These are phyloP conservation scores for Uria lomvia DNA, from an alignment of 2,113 vertebrate species.

Conservation along the genomic window DNA sequence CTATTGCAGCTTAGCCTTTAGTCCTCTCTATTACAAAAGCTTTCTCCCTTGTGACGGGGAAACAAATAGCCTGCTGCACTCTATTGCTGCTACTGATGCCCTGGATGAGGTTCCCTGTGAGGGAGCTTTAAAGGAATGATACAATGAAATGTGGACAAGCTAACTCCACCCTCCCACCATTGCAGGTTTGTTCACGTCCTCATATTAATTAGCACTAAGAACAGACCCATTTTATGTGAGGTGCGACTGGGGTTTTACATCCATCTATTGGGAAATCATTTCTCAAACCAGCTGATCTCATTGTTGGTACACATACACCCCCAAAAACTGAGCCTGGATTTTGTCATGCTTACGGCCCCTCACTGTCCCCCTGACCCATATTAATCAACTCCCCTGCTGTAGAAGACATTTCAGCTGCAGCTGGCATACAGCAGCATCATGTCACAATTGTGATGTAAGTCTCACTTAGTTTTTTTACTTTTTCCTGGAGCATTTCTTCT, in stretches of 20 bases:
- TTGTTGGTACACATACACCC: neutral
- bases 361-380: neutral
- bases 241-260: neutral
- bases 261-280: neutral
- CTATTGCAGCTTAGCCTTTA: conserved; percentile 29
- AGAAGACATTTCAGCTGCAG: neutral
- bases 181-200: neutral
- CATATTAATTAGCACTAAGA: neutral
- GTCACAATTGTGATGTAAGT: neutral
- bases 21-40: neutral
- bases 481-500: neutral
- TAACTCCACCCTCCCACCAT: neutral
- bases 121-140: neutral
- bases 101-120: neutral
- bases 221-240: neutral
- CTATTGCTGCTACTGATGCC: neutral
- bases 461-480: neutral
- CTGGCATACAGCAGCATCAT: neutral
- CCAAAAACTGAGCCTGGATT: neutral
- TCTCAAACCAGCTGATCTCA: neutral
- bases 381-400: neutral
- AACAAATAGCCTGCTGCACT: neutral
- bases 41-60: neutral
- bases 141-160: neutral
- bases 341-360: neutral